These are phyloP conservation scores for Phasia obesa DNA, from an alignment of 2,888 invertebrate species.

Conservation along the genomic window DNA sequence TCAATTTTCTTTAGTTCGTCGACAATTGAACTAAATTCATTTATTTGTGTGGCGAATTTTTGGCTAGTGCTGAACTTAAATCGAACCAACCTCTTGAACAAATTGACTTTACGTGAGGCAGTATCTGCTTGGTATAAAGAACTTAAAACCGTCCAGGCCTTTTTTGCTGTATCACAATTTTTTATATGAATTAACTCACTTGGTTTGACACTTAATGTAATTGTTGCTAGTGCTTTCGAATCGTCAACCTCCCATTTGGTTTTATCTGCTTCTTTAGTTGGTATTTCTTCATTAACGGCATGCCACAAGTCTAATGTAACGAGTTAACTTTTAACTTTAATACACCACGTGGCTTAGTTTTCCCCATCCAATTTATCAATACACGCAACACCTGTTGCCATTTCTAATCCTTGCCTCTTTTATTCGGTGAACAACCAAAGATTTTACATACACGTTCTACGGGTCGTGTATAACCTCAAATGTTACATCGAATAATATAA, in stretches of 20 bases:
- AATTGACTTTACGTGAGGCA: constrained; percentile 53
- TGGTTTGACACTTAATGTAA: constrained; percentile 38
- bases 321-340: not conserved
- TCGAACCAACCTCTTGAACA: constrained; percentile 39
- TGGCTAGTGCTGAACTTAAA: constrained; percentile 32
- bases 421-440: not conserved
- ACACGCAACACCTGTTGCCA: not conserved
- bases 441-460: constrained; percentile 1
- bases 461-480: constrained; percentile 2
- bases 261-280: constrained; percentile 5
- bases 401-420: not conserved
- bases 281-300: not conserved
- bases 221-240: constrained; percentile 42
- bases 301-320: constrained; percentile 51
- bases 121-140: constrained; percentile 41
- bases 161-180: constrained; percentile 44
- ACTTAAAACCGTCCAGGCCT: constrained; percentile 33
- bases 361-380: constrained; percentile 16
- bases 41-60: constrained; percentile 44
- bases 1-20: constrained; percentile 49
- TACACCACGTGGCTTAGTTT: not conserved
- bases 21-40: constrained; percentile 51
- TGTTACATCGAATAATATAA: not conserved
- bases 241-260: constrained; percentile 15
- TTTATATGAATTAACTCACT: constrained; percentile 51